These are phyloP conservation scores for Myotis daubentonii DNA, from an alignment of 2,797 vertebrate species.

Conservation along the genomic window DNA sequence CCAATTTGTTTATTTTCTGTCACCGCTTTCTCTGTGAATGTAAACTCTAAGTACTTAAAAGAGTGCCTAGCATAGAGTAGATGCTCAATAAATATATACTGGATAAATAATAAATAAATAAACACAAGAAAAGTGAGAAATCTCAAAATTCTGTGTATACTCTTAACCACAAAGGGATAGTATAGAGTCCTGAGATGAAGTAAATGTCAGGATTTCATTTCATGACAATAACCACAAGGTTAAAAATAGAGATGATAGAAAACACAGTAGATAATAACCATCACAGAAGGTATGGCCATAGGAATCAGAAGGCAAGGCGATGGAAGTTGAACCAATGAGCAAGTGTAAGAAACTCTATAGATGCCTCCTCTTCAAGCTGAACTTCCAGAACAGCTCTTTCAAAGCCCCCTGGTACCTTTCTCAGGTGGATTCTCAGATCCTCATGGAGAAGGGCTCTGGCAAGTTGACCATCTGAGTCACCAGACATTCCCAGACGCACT, in stretches of 20 bases:
- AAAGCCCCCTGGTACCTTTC: neutral
- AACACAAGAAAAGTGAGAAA: neutral
- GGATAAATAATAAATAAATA: neutral
- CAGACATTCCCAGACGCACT: neutral
- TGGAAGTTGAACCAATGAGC: neutral
- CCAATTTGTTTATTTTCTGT: neutral
- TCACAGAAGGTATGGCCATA: neutral
- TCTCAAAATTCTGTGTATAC: neutral
- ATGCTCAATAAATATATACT: neutral
- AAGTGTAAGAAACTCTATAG: neutral
- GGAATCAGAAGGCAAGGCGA: neutral
- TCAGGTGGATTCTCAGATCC: neutral
- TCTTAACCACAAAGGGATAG: neutral
- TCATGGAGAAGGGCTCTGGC: neutral
- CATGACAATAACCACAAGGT: neutral
- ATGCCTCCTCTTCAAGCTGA: neutral
- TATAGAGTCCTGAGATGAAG: neutral
- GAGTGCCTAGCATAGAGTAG: neutral
- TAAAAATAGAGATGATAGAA: neutral
- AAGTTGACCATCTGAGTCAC: neutral
- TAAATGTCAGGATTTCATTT: neutral
- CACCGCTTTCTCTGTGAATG: neutral
- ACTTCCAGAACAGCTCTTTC: neutral
- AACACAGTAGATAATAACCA: neutral
- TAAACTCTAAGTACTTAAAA: neutral